These are phyloP conservation scores for Chionis minor DNA, from an alignment of 2,113 vertebrate species.

Conservation along the genomic window DNA sequence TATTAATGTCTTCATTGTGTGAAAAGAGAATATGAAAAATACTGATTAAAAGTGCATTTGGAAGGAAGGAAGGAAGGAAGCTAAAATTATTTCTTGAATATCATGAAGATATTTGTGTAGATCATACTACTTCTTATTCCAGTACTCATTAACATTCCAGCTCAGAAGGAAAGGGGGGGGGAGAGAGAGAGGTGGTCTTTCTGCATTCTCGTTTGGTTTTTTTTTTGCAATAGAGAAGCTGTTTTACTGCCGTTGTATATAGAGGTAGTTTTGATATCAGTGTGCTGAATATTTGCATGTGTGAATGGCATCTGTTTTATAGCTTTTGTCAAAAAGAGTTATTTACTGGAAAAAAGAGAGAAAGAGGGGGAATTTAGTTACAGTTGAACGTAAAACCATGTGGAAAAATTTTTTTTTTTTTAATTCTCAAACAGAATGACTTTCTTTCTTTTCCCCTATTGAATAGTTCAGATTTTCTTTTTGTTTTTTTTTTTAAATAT, in stretches of 20 bases:
- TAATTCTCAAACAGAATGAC: neutral
- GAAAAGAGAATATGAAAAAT: neutral
- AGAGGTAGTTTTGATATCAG: neutral
- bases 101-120: neutral
- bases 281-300: neutral
- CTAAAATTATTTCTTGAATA: neutral
- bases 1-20: neutral
- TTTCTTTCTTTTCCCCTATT: neutral
- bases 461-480: neutral
- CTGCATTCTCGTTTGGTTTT: accelerated
- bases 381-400: neutral
- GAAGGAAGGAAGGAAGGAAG: neutral
- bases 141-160: neutral
- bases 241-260: neutral
- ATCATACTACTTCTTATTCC: neutral
- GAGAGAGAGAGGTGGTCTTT: neutral
- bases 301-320: neutral
- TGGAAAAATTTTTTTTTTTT: neutral
- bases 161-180: neutral
- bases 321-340: neutral
- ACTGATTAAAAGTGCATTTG: neutral
- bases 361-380: neutral
- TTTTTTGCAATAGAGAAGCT: neutral
- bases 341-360: neutral
- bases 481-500: neutral